Evolutionary conservation across 2,113 vertebrate species (phyloP), one percentile per base, ranked within the genome.

Genomic region (Asarcornis scutulata): DNA sequence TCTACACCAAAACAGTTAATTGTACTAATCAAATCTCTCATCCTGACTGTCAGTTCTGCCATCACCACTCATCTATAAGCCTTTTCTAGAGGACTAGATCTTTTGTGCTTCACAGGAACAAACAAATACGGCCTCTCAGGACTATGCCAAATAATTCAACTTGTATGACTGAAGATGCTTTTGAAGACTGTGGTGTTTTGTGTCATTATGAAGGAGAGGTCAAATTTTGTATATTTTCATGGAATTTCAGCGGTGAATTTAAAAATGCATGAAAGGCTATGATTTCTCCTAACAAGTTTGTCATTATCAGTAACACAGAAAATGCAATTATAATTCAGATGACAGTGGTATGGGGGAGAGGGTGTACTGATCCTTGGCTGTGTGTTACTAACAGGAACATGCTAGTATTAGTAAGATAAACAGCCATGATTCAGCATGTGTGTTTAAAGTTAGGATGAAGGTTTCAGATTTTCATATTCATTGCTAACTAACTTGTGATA

Each of bases 191-290:
- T 44, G 52, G 42, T 27, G 31, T 46, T 68, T 32, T 15, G 42
- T 82, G 74, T 50, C 78, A 83, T 77, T 53, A 42, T 9, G 60
- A 93, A 93, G 68, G 64, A 2, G 5, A 88, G 73, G 86, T 84
- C 86, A 84, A n/a, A 38, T 67, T 92, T 75, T 68, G 84, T 60
- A 69, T 14, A 85, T 94, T 95, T 91, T 73, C 71, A 94, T 80
- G 59, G 36, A 66, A 80, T 87, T 83, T 79, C 67, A 89, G 42
- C 12, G 64, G 26, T 42, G 18, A 66, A 69, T 89, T 84, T 66
- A 77, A 95, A 88, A 92, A 78, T 69, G 62, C 21, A 44, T n/a
- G 27, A 36, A 95, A 89, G 34, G 11, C 55, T 79, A 60, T 32
- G 89, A 95, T 92, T 92, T 97, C 67, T 88, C 63, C 44, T 18